Conservation (phyloP, 2,113 vertebrate species). For the Aleadryas rufinucha region DNA sequence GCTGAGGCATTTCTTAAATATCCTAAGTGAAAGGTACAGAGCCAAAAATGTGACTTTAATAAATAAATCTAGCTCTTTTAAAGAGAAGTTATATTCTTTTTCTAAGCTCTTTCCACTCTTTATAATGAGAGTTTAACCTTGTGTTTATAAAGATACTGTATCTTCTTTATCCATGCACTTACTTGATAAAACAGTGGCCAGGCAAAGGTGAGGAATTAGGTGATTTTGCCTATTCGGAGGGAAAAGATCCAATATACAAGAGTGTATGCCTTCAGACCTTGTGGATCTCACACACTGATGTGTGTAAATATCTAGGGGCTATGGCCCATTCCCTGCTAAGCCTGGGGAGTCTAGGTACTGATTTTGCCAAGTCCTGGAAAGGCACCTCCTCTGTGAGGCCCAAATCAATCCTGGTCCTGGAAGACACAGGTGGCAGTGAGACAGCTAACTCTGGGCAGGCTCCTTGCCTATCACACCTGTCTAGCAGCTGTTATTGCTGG, state of each 20-base stretch:
- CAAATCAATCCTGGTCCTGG: not conserved
- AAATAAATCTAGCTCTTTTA: not conserved
- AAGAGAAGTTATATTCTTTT: not conserved
- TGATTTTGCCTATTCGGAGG: not conserved
- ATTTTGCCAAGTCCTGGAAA: not conserved
- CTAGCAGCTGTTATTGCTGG: not conserved
- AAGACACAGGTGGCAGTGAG: not conserved
- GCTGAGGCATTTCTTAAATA: not conserved
- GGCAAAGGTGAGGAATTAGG: not conserved
- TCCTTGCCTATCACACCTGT: not conserved
- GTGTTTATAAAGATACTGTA: not conserved
- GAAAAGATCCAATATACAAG: not conserved
- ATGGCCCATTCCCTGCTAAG: not conserved
- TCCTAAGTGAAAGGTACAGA: not conserved
- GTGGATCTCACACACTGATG: not conserved
- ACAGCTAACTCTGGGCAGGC: not conserved
- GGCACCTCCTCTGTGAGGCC: not conserved
- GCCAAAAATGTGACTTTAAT: not conserved
- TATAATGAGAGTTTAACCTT: not conserved
- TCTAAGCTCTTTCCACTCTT: not conserved
- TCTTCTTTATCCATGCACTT: not conserved
- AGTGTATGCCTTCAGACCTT: not conserved
- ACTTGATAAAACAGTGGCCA: not conserved
- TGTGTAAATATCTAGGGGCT: not conserved
- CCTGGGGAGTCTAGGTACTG: not conserved